These are phyloP conservation scores for Thalassoma bifasciatum DNA, from an alignment of 2,113 vertebrate species.

Conservation along the genomic window DNA sequence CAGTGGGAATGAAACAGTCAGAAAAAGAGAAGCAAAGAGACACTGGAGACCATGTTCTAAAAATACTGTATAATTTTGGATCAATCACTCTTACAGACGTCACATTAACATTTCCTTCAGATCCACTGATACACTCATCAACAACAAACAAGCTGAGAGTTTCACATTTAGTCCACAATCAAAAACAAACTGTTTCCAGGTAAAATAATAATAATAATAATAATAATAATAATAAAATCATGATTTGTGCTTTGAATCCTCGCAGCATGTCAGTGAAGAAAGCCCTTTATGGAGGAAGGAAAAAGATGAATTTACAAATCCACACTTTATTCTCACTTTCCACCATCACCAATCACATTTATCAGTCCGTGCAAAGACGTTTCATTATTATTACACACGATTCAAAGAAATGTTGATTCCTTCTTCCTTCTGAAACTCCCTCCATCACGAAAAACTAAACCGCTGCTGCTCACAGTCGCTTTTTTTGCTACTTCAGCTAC, in stretches of 20 bases:
- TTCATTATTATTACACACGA: too few relatives aligned
- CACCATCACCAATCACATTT: too few relatives aligned
- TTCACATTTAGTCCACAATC: background rate
- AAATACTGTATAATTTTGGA: slow-evolving; percentile 56
- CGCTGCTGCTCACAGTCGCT: background rate
- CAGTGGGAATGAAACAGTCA: too few relatives aligned
- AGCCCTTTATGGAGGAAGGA: slow-evolving; percentile 30
- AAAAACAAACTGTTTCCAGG: background rate
- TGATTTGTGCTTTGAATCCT: background rate
- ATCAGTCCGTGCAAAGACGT: too few relatives aligned
- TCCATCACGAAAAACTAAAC: background rate
- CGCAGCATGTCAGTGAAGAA: background rate
- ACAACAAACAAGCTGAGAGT: background rate
- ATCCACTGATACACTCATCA: slow-evolving; percentile 5
- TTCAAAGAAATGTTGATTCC: background rate
- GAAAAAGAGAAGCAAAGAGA: background rate
- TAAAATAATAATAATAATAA: background rate
- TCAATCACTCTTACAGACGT: slow-evolving; percentile 16
- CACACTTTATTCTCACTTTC: too few relatives aligned
- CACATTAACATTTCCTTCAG: slow-evolving; percentile 47
- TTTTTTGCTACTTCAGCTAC: slow-evolving; percentile 6
- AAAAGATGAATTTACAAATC: slow-evolving; percentile 20
- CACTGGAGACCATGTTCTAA: slow-evolving; percentile 11
- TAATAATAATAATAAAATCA: too few relatives aligned
- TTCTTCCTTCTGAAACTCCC: background rate